Evolutionary conservation across 2,113 vertebrate genomes (phyloP).

Genomic region (Nycticryphes semicollaris): DNA sequence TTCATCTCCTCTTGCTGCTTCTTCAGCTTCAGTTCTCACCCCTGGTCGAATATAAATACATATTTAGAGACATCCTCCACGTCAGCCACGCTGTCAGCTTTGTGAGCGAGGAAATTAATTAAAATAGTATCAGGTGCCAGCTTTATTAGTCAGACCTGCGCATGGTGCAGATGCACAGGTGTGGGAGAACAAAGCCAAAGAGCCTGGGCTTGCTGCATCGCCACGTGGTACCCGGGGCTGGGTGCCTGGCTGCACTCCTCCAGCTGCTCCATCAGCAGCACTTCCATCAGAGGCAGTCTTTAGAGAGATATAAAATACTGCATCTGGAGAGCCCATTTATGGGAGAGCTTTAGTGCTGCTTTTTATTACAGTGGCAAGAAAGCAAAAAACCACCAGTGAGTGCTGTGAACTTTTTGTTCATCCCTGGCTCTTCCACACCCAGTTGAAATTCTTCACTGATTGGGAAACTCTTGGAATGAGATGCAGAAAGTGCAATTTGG

Average conservation of each 20-base stretch:
- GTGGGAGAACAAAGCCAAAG: not conserved
- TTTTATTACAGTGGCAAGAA: not conserved
- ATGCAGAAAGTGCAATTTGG: not conserved
- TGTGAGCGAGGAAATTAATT: not conserved
- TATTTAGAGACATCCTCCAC: fast-evolving
- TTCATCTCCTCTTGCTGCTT: not conserved
- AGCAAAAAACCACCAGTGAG: not conserved
- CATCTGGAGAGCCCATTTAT: not conserved
- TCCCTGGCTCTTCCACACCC: not conserved
- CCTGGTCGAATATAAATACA: fast-evolving
- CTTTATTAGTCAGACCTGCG: not conserved
- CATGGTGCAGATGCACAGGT: fast-evolving
- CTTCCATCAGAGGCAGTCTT: not conserved
- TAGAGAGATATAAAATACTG: fast-evolving
- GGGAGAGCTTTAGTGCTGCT: not conserved
- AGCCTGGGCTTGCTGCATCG: not conserved
- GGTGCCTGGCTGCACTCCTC: fast-evolving
- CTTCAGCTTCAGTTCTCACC: fast-evolving
- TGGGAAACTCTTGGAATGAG: not conserved
- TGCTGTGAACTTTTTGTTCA: not conserved
- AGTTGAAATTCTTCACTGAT: not conserved
- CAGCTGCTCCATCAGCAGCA: not conserved
- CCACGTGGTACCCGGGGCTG: fast-evolving
- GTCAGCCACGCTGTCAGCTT: not conserved
- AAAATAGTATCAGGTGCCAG: not conserved